Base-by-base conservation (phyloP, 2,888 invertebrate species). In the Leistus spinibarbis region DNA sequence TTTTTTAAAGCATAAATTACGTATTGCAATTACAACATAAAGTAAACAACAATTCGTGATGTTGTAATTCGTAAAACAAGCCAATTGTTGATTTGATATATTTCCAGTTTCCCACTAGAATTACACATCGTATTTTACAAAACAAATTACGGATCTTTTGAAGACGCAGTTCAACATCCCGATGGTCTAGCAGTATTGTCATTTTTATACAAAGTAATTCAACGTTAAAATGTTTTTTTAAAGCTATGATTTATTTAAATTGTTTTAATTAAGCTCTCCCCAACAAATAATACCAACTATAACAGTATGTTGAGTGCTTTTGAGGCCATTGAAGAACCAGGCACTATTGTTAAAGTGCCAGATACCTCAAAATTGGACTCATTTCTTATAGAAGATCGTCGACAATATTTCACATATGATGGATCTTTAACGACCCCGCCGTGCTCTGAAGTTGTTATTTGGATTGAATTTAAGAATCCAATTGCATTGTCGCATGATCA, bases 371-470 rank as follows among this genome's bases (percentile, higher is more conserved):
- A 88, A 0, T 85, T 92, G 79, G 84, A 85, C n/a, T 86, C 89
- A 69, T 88, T 91, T 62, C 80, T 91, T 73, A 88, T 87, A 0
- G 83, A 85, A 63, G 87, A 90, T 81, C 84, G 90, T 76, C 83
- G 88, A 54, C 85, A 90, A 54, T 96, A 95, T 86, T 96, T 92
- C 87, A 95, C 94, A 0, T 96, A 96, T 83, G 88, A 89, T 62
- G 96, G 96, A 0, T 95, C 95, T 0, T 84, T 96, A 78, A 96
- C 96, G 2, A 96, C 96, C 1, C 95, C 95, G 1, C 96, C 96
- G 0, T 94, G 93, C 80, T 90, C 90, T 20, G 96, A 96, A 86
- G 91, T 93, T 66, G 96, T 96, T 56, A 91, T 91, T 56, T 96
- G 95, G 95, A 90, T 96, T 76, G 94, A 96, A 80, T 95, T 94